Evolutionary conservation across 2,113 vertebrate genomes (phyloP), one percentile per base, ranked within the genome.

Genomic region (Chaenocephalus aceratus): DNA sequence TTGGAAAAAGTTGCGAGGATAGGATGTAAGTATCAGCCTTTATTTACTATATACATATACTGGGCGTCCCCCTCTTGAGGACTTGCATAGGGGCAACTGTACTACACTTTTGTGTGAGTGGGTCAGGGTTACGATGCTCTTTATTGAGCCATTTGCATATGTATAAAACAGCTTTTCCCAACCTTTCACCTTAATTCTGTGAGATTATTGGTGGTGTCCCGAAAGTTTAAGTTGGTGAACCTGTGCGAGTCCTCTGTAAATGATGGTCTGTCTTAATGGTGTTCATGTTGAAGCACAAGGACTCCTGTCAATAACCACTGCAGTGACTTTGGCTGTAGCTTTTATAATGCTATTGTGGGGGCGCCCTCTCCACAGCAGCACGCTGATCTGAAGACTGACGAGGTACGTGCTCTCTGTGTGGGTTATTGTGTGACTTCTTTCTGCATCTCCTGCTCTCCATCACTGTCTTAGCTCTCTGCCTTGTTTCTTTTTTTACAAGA

Each of bases 11-110:
- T 98, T 97, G 96, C 98, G 96, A 97, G 97, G 97, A 97, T 99
- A 98, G 97, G 97, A 99, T 99, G 98, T 99, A 99, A 99, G 98
- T 99, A 99, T 99, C 96, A 98, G 97, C 96, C 97, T 97, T 97
- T 95, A 96, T 97, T 99, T 99, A 90, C 96, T 97, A 94, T 96
- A 95, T 98, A 98, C 96, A 96, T 96, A 97, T 92, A 96, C 95
- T 96, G 97, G 97, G 98, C 97, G 97, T 96, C 98, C 98, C 98
- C 97, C 94, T 97, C 96, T 96, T 94, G 96, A 97, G 97, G 97
- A 97, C 97, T 97, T 96, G 96, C 97, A 98, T 96, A 95, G 97
- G 96, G 97, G 98, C 97, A 99, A 98, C 98, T 96, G 97, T 94
- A 56, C 81, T 78, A 70, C 82, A 59, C 78, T 48, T 70, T 52